Percentiles rank a stretch among this genome's conserved stretches.
Evolutionary conservation across 2,888 invertebrate genomes (phyloP).

Genomic region (Sicus ferrugineus): DNA sequence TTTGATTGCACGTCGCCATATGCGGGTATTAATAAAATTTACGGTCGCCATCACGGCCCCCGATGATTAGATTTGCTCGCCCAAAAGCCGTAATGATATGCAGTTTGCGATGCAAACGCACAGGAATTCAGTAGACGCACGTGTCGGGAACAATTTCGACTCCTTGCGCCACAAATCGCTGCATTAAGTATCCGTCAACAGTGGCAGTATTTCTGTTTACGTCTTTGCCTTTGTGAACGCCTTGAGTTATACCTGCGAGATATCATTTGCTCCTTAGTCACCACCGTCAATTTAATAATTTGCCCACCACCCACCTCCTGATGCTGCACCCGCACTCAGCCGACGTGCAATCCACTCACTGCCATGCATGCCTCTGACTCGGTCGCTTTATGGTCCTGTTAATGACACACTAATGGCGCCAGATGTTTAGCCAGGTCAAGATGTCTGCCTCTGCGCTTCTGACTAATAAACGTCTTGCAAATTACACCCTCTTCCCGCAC

Average conservation of each 20-base stretch:
- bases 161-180: background rate
- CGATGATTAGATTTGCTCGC: conserved; percentile 30
- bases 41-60: conserved; percentile 22
- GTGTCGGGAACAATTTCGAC: background rate
- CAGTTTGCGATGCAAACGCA: conserved; percentile 9
- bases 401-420: conserved; percentile 19
- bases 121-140: background rate
- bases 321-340: too few relatives aligned
- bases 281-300: conserved; percentile 7
- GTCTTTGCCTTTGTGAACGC: too few relatives aligned
- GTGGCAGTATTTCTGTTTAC: too few relatives aligned
- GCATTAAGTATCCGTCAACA: background rate
- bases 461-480: too few relatives aligned
- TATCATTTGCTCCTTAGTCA: conserved; percentile 1
- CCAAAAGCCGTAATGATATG: conserved; percentile 22
- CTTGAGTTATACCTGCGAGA: too few relatives aligned
- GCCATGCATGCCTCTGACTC: too few relatives aligned
- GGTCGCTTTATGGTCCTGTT: too few relatives aligned
- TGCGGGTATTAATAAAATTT: conserved; percentile 23
- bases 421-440: background rate
- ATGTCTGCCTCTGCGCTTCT: too few relatives aligned
- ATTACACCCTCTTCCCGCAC: too few relatives aligned
- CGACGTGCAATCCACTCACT: too few relatives aligned
- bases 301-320: background rate
- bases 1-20: background rate